phyloP scores from a whole-genome alignment of 1,140 invertebrate species.

The Drosophila varians region DNA sequence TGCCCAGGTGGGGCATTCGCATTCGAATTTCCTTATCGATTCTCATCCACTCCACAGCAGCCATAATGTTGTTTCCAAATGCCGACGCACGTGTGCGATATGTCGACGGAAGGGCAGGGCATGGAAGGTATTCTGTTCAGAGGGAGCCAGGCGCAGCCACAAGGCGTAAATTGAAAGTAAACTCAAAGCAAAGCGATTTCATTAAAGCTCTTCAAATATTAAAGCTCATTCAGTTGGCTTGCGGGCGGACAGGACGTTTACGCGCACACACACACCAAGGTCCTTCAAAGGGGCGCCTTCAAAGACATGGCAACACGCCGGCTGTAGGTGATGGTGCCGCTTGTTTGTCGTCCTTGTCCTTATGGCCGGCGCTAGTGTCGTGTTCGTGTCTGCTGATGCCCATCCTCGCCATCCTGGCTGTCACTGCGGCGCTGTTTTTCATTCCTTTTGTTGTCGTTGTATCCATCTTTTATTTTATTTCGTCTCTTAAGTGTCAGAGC shows the following conservation, averaged over 20 bases:
- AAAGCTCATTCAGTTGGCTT: conserved; percentile 61
- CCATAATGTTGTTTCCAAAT: conserved; percentile 27
- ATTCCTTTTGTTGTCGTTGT: conserved; percentile 61
- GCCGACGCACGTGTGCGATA: conserved; percentile 10
- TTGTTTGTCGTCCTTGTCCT: conserved; percentile 20
- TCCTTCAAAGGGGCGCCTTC: background rate
- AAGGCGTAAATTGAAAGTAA: conserved; percentile 67
- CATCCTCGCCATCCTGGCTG: conserved; percentile 40
- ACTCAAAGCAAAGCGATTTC: conserved; percentile 68
- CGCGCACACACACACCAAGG: background rate
- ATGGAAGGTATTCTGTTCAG: background rate
- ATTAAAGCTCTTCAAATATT: conserved; percentile 77
- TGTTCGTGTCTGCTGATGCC: conserved; percentile 31
- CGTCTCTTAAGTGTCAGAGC: conserved; percentile 75
- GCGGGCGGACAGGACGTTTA: conserved; percentile 26
- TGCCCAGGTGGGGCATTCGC: conserved; percentile 35
- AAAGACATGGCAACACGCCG: background rate
- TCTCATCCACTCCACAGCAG: conserved; percentile 2
- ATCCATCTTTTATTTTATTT: conserved; percentile 71
- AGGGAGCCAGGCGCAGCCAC: conserved; percentile 9
- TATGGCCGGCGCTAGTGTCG: conserved; percentile 6
- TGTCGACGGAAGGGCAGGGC: background rate
- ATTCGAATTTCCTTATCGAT: conserved; percentile 1
- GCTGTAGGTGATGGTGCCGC: conserved; percentile 3
- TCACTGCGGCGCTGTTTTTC: conserved; percentile 31